These are phyloP conservation scores for Hemitrygon akajei DNA, from an alignment of 2,797 vertebrate species.

Conservation along the genomic window DNA sequence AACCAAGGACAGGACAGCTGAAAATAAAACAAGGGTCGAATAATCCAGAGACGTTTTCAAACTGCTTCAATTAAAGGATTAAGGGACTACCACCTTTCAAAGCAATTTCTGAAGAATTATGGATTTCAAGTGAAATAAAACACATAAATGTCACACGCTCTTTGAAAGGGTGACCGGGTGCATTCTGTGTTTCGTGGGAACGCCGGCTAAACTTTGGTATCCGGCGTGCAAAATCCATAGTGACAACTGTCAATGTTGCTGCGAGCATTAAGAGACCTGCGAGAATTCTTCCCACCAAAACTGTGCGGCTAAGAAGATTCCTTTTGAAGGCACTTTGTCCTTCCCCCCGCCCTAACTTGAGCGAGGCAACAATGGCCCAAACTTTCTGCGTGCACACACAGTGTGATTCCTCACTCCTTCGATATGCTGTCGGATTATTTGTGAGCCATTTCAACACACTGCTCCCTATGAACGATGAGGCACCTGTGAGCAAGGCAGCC, in stretches of 20 bases:
- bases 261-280: neutral
- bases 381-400: no score
- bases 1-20: neutral
- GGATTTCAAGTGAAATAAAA: conserved; percentile 17
- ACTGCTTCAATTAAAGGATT: conserved; percentile 1
- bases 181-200: conserved; percentile 1
- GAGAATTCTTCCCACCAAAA: neutral
- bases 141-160: neutral
- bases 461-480: no score
- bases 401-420: no score
- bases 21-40: neutral
- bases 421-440: no score
- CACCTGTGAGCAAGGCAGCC: no score
- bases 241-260: neutral
- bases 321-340: conserved; percentile 11
- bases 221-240: neutral
- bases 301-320: neutral
- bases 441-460: no score
- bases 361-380: neutral
- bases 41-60: neutral
- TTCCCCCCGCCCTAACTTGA: neutral
- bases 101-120: conserved; percentile 19
- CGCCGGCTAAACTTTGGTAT: neutral
- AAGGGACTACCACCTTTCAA: conserved; percentile 11
- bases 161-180: neutral